These are phyloP conservation scores for Macquaria ambigua DNA, from an alignment of 2,113 vertebrate species.

Conservation along the genomic window DNA sequence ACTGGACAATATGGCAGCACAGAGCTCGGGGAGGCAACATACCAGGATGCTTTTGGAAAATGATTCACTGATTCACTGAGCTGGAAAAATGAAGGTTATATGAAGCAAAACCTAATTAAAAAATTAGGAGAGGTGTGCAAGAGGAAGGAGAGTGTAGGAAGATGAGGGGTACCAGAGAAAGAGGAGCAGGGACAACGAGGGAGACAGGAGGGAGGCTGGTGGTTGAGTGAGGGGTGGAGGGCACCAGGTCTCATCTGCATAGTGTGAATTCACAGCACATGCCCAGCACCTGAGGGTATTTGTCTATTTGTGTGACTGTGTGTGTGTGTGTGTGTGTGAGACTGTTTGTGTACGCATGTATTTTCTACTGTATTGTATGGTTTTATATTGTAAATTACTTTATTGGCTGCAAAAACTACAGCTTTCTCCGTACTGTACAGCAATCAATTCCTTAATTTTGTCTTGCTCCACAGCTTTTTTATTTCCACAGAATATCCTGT, in stretches of 20 bases:
- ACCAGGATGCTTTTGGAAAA: constrained; percentile 36
- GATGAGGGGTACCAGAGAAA: not conserved
- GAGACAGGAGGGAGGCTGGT: not conserved
- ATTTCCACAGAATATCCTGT: not conserved
- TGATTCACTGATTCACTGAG: constrained; percentile 50
- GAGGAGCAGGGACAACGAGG: not conserved
- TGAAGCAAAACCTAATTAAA: constrained; percentile 44
- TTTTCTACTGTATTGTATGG: not conserved
- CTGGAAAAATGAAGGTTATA: constrained; percentile 45
- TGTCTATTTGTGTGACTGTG: not conserved
- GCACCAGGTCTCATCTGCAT: constrained; percentile 2
- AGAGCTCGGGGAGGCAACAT: constrained; percentile 11
- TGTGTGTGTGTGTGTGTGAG: not conserved
- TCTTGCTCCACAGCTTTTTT: not conserved
- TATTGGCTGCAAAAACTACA: not conserved
- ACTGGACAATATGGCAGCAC: constrained; percentile 39
- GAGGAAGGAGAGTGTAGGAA: not conserved
- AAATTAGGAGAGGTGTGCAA: constrained; percentile 19
- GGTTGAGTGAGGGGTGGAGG: not conserved
- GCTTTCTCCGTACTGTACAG: not conserved
- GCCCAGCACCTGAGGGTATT: constrained; percentile 11
- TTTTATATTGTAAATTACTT: not conserved
- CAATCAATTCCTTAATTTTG: not conserved
- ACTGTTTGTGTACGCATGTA: not conserved
- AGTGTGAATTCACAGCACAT: constrained; percentile 23